Percentiles rank a stretch among this genome's conserved stretches.
Conservation (phyloP, 2,113 vertebrate genomes). For the Sciurus niger region DNA sequence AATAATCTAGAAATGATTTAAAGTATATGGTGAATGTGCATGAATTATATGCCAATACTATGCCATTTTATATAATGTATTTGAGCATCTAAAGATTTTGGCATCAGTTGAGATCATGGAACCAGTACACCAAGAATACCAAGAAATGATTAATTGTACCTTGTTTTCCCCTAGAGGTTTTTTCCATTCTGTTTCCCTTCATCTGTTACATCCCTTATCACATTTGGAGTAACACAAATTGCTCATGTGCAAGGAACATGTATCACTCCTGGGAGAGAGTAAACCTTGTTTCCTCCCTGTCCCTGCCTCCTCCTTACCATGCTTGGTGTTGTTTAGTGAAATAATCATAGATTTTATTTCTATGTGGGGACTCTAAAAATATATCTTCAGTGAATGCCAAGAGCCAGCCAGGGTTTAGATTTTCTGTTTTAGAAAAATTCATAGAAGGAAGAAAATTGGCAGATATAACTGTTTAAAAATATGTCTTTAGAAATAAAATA, state of each 20-base stretch:
- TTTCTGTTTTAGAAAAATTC: constrained; percentile 23
- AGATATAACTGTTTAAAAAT: neutral
- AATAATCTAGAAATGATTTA: neutral
- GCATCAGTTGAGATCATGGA: neutral
- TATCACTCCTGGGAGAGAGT: neutral
- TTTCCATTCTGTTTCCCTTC: neutral
- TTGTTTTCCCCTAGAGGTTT: neutral
- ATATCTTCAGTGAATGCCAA: neutral
- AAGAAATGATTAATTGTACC: neutral
- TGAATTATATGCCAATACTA: neutral
- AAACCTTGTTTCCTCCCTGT: neutral
- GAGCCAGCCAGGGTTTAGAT: neutral
- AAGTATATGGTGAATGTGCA: neutral
- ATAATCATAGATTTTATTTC: neutral
- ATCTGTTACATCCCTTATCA: neutral
- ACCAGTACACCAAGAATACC: neutral
- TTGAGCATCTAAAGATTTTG: neutral
- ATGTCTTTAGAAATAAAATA: neutral
- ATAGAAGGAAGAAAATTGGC: neutral
- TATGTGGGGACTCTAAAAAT: neutral
- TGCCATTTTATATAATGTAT: neutral
- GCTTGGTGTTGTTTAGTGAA: neutral
- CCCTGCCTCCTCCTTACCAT: neutral
- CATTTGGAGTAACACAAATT: neutral
- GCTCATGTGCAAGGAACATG: neutral